Base-by-base conservation (phyloP, 1,140 invertebrate genomes). In the Pseudomyrmex pallidus region DNA sequence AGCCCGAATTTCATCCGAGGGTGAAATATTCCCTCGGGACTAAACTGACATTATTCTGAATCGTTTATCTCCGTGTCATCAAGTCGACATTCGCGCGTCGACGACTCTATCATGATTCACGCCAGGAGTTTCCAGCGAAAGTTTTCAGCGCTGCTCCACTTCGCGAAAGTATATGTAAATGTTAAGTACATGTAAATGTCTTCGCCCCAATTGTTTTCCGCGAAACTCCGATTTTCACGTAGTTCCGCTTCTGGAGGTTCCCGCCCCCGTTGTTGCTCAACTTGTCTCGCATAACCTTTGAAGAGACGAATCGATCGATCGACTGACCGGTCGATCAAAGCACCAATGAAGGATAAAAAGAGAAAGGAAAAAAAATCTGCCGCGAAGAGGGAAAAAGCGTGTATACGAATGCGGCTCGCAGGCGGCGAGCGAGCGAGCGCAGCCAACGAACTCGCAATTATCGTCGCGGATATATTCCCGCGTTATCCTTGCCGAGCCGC, bases 361-460 rank as follows among this genome's bases (percentile, higher is more conserved):
- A 86, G 85, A 87, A 82, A 89, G 72, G 76, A 52, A 82, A 86
- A 80, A 80, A 83, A 82, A 82, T 54, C 17, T 25, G 63, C 5
- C 50, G 64, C 68, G 70, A 78, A 82, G n/a, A 66, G 57, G 82
- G 66, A 78, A 85, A 84, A 64, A 85, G 67, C 73, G 52, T 35
- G 35, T 35, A 35, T 59, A 67, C 52, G 25, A 64, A 57, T 50
- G 57, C 59, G 48, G 54, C 15, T 17, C 56, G 68, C 78, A 68
- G 12, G 35, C 63, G 74, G 57, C 35, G 35, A 15, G 67, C 70
- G 9, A 25, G 25, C 10, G 54, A 57, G 15, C 2, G n/a, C 61
- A 82, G 76, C 17, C 85, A 88, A 89, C 64, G 87, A 89, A 80
- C 87, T 74, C 80, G 87, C 87, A 88, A 89, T 89, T 86, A 88